A percentile compares a stretch with the other conserved stretches of the same genome.
phyloP scores from a whole-genome alignment of 2,888 invertebrate genomes.

The Beris morrisii region DNA sequence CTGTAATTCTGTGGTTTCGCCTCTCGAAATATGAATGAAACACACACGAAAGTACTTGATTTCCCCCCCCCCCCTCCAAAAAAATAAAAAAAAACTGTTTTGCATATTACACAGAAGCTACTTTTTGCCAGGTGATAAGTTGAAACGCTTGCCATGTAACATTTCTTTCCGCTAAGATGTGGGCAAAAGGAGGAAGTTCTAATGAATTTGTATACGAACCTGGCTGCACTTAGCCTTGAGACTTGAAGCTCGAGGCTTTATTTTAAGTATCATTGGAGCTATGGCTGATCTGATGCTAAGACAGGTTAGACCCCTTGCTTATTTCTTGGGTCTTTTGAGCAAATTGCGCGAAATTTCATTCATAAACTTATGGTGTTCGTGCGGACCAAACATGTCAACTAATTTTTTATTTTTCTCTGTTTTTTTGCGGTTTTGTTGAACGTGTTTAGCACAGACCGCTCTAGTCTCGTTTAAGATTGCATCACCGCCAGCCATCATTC shows the following conservation, averaged over 20 bases:
- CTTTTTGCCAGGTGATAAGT: slow-evolving; percentile 18
- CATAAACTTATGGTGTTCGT: slow-evolving; percentile 13
- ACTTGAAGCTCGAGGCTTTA: not conserved
- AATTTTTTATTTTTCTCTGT: slow-evolving; percentile 4
- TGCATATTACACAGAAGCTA: slow-evolving; percentile 25
- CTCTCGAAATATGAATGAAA: slow-evolving; percentile 25
- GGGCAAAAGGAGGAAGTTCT: not conserved
- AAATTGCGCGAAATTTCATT: slow-evolving; percentile 19
- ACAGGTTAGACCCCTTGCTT: no score
- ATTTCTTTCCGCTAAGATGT: not conserved
- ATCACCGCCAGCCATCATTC: slow-evolving; percentile 17
- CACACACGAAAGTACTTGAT: not conserved
- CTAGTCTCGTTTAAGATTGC: slow-evolving; percentile 20
- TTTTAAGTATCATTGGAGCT: no score
- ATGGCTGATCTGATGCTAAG: no score
- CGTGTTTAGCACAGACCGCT: slow-evolving; percentile 19
- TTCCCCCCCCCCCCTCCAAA: slow-evolving; percentile 6
- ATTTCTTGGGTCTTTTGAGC: not conserved
- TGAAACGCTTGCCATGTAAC: slow-evolving; percentile 20
- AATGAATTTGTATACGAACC: not conserved
- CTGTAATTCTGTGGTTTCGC: no score
- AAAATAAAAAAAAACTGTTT: no score
- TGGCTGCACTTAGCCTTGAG: slow-evolving; percentile 11
- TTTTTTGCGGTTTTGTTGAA: slow-evolving; percentile 2
- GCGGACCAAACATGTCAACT: slow-evolving; percentile 17